Evolutionary conservation across 2,888 invertebrate species (phyloP).

Genomic region (Mystacides longicornis): DNA sequence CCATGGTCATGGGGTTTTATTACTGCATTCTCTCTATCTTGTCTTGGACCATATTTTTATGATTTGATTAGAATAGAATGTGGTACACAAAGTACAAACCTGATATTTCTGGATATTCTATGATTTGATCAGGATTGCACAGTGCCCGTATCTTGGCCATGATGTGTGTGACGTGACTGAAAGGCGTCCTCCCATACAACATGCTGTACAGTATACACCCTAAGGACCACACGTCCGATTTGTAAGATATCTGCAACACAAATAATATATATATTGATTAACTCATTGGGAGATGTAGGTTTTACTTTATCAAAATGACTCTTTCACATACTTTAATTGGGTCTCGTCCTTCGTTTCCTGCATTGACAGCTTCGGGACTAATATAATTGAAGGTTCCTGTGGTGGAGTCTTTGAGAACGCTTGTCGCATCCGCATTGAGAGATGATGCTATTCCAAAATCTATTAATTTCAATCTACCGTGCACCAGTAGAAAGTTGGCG

Average conservation of each 20-base stretch:
- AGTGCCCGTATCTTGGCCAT: conserved; percentile 73
- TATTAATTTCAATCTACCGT: conserved; percentile 83
- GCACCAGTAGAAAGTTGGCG: conserved; percentile 86
- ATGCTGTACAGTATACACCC: conserved; percentile 94
- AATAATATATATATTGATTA: too few relatives aligned
- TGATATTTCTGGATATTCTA: conserved; percentile 61
- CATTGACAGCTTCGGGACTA: conserved; percentile 85
- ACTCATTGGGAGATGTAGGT: too few relatives aligned
- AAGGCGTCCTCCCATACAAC: conserved; percentile 86
- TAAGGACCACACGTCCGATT: conserved; percentile 95
- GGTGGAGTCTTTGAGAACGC: conserved; percentile 73
- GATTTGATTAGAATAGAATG: too few relatives aligned
- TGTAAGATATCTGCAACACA: conserved; percentile 67
- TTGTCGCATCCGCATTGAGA: conserved; percentile 81
- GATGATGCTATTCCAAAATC: conserved; percentile 95
- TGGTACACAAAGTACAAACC: too few relatives aligned
- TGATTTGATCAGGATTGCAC: conserved; percentile 61
- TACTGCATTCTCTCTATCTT: too few relatives aligned
- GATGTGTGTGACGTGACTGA: conserved; percentile 68
- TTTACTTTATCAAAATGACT: too few relatives aligned
- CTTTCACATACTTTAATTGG: conserved; percentile 38
- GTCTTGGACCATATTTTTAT: too few relatives aligned
- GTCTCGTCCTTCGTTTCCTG: conserved; percentile 45
- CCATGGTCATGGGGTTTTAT: too few relatives aligned
- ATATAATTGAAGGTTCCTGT: conserved; percentile 93